Evolutionary conservation across 2,113 vertebrate genomes (phyloP).

Genomic region (Ahaetulla prasina): DNA sequence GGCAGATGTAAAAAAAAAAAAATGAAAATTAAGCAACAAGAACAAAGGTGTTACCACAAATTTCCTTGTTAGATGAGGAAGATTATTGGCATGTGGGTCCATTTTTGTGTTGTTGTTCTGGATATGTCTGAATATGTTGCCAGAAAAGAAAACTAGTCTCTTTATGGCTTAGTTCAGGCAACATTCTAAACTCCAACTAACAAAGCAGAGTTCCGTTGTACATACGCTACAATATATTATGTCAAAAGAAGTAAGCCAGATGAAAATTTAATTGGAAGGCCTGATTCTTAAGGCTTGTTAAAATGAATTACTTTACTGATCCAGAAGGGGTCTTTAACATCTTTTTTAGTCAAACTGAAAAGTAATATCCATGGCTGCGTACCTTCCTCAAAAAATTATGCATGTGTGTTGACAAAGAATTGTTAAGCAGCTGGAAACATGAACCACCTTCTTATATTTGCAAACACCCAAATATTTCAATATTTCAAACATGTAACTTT

Average conservation of each 20-base stretch:
- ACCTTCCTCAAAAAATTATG: slow-evolving; percentile 18
- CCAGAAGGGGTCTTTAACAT: neutral
- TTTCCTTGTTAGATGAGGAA: neutral
- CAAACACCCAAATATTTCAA: neutral
- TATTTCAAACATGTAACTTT: slow-evolving; percentile 10
- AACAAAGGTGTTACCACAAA: neutral
- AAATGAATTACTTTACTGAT: neutral
- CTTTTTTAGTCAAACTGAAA: neutral
- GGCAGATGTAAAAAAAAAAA: neutral
- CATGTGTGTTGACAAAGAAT: slow-evolving; percentile 5
- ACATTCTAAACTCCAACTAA: neutral
- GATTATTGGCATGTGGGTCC: neutral
- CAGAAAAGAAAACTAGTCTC: neutral
- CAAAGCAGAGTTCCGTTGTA: neutral
- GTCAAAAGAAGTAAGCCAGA: neutral
- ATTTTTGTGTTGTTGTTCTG: neutral
- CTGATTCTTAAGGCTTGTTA: neutral
- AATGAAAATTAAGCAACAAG: neutral
- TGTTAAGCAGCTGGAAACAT: neutral
- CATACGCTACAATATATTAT: neutral
- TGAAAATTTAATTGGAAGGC: neutral
- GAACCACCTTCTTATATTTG: neutral
- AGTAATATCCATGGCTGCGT: neutral
- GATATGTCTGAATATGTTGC: neutral
- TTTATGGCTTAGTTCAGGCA: neutral